Evolutionary conservation across 2,113 vertebrate genomes (phyloP).

Genomic region (Erythrolamprus reginae): DNA sequence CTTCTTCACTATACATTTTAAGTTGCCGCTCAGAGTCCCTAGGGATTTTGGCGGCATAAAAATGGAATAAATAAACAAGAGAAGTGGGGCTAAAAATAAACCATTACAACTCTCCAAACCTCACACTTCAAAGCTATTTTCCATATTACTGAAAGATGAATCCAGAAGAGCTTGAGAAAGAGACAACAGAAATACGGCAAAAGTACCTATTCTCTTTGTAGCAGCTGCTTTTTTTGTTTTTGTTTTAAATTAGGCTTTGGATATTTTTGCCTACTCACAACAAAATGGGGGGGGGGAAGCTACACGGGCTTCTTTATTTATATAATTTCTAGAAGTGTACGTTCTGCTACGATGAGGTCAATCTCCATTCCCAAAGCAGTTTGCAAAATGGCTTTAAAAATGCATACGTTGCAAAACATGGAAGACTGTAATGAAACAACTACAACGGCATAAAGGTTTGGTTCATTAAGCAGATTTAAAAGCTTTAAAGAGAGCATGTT

Average conservation of each 20-base stretch:
- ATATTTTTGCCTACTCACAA: not conserved
- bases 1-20: too few species aligned
- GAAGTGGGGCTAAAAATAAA: not conserved
- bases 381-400: not conserved
- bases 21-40: too few species aligned
- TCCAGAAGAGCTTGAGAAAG: not conserved
- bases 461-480: not conserved
- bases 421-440: not conserved
- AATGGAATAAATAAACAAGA: too few species aligned
- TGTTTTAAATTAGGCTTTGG: not conserved
- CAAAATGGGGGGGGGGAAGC: not conserved
- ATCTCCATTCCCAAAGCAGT: not conserved
- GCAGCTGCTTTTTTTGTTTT: not conserved
- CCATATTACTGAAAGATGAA: constrained; percentile 10
- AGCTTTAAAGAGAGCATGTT: not conserved
- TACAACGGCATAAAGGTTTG: not conserved
- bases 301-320: not conserved
- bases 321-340: not conserved
- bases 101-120: constrained; percentile 24
- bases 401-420: not conserved
- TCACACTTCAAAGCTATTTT: not conserved
- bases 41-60: too few species aligned
- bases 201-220: not conserved
- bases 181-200: not conserved
- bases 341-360: too few species aligned